phyloP scores from a whole-genome alignment of 2,797 vertebrate species.

The Propithecus perrieri region DNA sequence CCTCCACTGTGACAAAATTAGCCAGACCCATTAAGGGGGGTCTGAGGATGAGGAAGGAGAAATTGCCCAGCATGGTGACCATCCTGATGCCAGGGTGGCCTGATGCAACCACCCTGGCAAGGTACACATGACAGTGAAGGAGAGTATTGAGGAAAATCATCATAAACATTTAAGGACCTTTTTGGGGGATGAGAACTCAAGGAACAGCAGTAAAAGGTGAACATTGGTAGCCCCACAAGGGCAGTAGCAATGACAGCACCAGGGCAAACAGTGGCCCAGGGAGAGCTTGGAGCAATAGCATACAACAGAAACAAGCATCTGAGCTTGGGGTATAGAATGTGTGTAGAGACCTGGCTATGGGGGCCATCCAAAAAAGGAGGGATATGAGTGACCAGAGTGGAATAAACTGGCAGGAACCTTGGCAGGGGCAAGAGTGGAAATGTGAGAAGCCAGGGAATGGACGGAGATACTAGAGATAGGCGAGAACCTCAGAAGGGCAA shows the following conservation, averaged over 20 bases:
- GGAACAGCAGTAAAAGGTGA: not conserved
- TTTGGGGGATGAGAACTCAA: not conserved
- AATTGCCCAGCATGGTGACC: not conserved
- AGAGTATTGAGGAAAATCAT: not conserved
- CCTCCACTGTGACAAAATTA: not conserved
- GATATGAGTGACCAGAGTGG: not conserved
- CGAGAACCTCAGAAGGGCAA: not conserved
- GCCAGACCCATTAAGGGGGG: not conserved
- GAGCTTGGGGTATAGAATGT: not conserved
- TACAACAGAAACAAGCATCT: not conserved
- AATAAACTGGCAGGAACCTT: not conserved
- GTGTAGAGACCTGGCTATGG: not conserved
- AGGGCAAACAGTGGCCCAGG: not conserved
- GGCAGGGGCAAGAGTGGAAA: not conserved
- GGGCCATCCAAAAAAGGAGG: not conserved
- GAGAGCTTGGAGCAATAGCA: not conserved
- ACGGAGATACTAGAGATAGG: not conserved
- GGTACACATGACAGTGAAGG: not conserved
- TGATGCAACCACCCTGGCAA: not conserved
- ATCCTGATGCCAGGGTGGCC: no score
- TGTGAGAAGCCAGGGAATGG: not conserved
- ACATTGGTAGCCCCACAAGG: not conserved
- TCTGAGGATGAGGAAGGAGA: not conserved
- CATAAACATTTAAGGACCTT: not conserved
- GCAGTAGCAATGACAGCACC: not conserved